A percentile compares a stretch with the other conserved stretches of the same genome.
Evolutionary conservation across 2,113 vertebrate genomes (phyloP).

Genomic region (Cariama cristata): DNA sequence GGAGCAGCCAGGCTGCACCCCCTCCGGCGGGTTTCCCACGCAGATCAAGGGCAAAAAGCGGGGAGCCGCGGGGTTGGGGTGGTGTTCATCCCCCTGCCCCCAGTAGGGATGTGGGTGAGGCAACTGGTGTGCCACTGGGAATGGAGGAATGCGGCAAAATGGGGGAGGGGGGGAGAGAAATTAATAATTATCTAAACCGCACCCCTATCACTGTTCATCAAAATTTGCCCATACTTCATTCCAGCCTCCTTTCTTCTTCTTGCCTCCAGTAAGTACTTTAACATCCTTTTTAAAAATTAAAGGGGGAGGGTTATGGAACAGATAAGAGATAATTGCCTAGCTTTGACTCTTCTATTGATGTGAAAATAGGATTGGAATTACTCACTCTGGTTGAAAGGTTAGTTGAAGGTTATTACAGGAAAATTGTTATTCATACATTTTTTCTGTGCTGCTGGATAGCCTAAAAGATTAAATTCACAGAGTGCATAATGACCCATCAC

Average conservation of each 20-base stretch:
- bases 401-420: slow-evolving; percentile 96
- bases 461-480: slow-evolving; percentile 92
- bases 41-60: accelerated
- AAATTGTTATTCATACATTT: slow-evolving; percentile 87
- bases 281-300: slow-evolving; percentile 76
- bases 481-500: slow-evolving; percentile 97
- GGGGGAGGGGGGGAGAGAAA: neutral
- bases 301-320: slow-evolving; percentile 72
- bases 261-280: slow-evolving; percentile 59
- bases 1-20: neutral
- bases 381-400: slow-evolving; percentile 95
- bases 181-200: slow-evolving; percentile 13
- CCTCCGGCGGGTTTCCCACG: accelerated
- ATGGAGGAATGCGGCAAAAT: neutral
- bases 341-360: slow-evolving; percentile 89
- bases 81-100: neutral
- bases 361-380: slow-evolving; percentile 92
- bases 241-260: slow-evolving; percentile 42
- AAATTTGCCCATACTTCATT: slow-evolving; percentile 30
- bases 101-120: neutral
- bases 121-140: slow-evolving; percentile 20
- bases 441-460: slow-evolving; percentile 81
- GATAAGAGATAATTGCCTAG: slow-evolving; percentile 83
- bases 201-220: slow-evolving; percentile 51
- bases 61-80: accelerated